These are phyloP conservation scores for Condylostylus longicornis DNA, from an alignment of 1,140 invertebrate genomes.

Conservation along the genomic window DNA sequence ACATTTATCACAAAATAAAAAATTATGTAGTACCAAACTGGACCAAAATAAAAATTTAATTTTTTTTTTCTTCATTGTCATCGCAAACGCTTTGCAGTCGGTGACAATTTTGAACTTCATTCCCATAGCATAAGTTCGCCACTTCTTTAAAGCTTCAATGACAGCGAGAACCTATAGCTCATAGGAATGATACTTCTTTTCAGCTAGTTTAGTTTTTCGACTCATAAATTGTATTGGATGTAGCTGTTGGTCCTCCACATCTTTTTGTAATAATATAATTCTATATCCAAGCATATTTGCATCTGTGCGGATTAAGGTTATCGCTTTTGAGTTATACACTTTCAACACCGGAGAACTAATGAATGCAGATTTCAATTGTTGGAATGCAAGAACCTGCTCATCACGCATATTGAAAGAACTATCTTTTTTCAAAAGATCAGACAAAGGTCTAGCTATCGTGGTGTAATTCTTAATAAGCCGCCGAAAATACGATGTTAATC, in stretches of 20 bases:
- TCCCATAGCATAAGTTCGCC: slow-evolving; percentile 29
- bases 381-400: slow-evolving; percentile 3
- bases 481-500: slow-evolving; percentile 25
- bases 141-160: slow-evolving; percentile 14
- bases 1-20: too few species aligned
- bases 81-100: slow-evolving; percentile 13
- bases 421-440: slow-evolving; percentile 7
- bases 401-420: slow-evolving; percentile 2
- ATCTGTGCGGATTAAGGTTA: slow-evolving; percentile 11
- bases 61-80: slow-evolving; percentile 7
- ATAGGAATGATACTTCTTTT: slow-evolving; percentile 18
- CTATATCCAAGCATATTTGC: slow-evolving; percentile 8
- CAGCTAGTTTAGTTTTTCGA: slow-evolving; percentile 2
- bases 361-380: slow-evolving; percentile 6
- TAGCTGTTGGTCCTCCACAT: neutral
- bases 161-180: slow-evolving; percentile 18
- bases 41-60: too few species aligned
- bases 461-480: slow-evolving; percentile 18
- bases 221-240: neutral
- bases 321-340: slow-evolving; percentile 5
- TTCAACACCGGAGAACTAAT: slow-evolving; percentile 6
- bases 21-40: too few species aligned
- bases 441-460: slow-evolving; percentile 14
- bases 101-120: slow-evolving; percentile 27
- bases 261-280: slow-evolving; percentile 9